These are phyloP conservation scores for Cheirogaleus major DNA, from an alignment of 2,797 vertebrate genomes.

Conservation along the genomic window DNA sequence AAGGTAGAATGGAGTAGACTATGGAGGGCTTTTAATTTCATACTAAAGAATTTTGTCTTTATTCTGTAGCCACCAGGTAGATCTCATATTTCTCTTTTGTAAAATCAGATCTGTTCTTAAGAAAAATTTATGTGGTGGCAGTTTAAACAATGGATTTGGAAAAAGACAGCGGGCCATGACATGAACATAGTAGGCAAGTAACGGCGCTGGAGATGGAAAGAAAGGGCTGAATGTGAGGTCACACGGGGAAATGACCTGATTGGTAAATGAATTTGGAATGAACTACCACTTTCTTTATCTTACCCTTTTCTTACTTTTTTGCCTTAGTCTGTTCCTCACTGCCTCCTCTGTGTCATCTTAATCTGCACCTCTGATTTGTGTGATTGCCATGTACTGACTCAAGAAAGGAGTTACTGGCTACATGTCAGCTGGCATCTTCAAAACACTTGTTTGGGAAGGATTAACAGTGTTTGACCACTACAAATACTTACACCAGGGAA, in stretches of 20 bases:
- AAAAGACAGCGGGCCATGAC: background rate
- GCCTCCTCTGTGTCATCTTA: background rate
- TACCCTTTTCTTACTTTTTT: background rate
- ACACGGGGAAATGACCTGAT: too few species aligned
- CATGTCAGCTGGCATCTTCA: background rate
- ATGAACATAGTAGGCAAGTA: too few species aligned
- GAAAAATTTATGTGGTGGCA: background rate
- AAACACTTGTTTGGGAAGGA: background rate
- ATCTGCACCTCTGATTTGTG: background rate
- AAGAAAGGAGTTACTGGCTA: background rate
- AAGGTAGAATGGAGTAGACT: accelerated
- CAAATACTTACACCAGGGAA: background rate
- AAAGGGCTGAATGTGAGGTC: background rate
- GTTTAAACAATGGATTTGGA: background rate
- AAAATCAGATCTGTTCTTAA: background rate
- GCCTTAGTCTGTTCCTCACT: background rate
- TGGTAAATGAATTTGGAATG: background rate
- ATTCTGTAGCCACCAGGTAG: background rate
- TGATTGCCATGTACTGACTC: background rate
- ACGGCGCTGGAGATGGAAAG: background rate
- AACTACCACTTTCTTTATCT: background rate
- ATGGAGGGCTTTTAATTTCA: background rate
- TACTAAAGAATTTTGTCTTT: background rate
- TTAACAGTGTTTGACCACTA: background rate
- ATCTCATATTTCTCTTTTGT: background rate